Evolutionary conservation across 2,888 invertebrate species (phyloP), one percentile per base, ranked within the genome.

Genomic region (Mesorhabditis belari): DNA sequence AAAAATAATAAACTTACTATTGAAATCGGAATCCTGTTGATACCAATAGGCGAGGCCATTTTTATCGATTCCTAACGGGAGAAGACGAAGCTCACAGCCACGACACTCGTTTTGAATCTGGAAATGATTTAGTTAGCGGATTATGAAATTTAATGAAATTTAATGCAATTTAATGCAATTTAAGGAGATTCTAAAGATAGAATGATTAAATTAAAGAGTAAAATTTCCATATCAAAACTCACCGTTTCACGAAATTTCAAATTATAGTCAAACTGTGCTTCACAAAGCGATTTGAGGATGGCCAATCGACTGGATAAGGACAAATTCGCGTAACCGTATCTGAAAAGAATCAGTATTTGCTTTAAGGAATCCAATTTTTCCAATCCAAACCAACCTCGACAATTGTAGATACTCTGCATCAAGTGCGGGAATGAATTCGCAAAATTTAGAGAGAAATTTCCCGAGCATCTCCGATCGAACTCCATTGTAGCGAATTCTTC

Each of bases 251-350:
- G 94, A 83, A 98, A 95, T 82, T 91, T 94, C 23, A 87, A 85
- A 84, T 98, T 92, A 76, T 87, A 87, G 81, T 96, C 94, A 85
- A 98, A 98, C 83, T 98, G 96, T 23, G 69, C 62, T 77, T 75
- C 74, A 57, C 79, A 79, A 0, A 79, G 63, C 1, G 70, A 62
- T 58, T 76, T 77, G 52, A 81, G 63, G 25, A 81, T 70, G n/a
- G 90, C 87, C 64, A 96, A 85, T 85, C 95, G 95, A 17, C 92
- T 89, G 76, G 88, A 87, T 57, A 91, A 85, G 77, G 90, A 89
- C 69, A 92, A 88, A 84, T 92, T 91, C 82, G 90, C 91, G 84
- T 94, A 96, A 49, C 94, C 93, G 85, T 92, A 92, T 71, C 92
- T 67, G 53, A 44, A 63, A 6, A 12, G 28, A 29, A 21, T 53